Evolutionary conservation across 2,797 vertebrate species (phyloP).

Genomic region (Galagoides demidoff): DNA sequence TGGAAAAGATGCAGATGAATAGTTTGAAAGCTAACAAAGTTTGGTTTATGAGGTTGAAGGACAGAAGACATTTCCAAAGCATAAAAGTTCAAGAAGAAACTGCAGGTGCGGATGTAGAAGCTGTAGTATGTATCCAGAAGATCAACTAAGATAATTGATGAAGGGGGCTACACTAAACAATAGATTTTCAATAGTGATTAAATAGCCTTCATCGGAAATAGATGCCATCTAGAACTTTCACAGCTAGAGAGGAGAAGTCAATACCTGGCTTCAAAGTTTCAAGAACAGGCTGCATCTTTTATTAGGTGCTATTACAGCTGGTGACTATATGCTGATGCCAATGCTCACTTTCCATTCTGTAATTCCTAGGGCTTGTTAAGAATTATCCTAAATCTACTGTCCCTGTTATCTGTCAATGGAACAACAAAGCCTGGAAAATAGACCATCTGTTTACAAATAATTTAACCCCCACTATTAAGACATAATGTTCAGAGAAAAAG

Average conservation of each 20-base stretch:
- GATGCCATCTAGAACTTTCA: neutral
- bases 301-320: neutral
- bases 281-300: neutral
- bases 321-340: neutral
- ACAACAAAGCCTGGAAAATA: neutral
- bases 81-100: neutral
- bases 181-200: neutral
- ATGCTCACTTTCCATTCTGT: neutral
- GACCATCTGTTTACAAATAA: neutral
- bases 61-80: neutral
- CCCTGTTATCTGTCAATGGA: neutral
- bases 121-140: neutral
- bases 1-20: neutral
- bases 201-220: neutral
- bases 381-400: neutral
- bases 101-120: neutral
- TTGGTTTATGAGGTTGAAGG: neutral
- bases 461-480: neutral
- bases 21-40: neutral
- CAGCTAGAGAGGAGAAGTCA: neutral
- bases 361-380: neutral
- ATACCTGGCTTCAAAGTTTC: neutral
- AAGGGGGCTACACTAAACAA: neutral
- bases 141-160: neutral
- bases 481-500: neutral